Conservation (phyloP, 1,140 invertebrate genomes). For the Homarus americanus region DNA sequence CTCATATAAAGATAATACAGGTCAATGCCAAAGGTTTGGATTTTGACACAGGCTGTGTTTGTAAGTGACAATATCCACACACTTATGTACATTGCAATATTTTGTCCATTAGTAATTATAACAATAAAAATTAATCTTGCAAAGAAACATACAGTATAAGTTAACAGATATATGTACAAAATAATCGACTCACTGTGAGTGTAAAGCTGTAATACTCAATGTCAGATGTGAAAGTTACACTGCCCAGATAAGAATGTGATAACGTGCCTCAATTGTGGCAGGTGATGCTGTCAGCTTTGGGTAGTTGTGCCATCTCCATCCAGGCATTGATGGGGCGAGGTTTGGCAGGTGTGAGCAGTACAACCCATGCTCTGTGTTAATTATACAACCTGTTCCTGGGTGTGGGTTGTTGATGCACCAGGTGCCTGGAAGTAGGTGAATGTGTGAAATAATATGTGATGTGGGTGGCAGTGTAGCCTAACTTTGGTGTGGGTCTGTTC, state of each 20-base stretch:
- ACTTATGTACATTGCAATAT: background rate
- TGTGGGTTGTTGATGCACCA: slow-evolving; percentile 24
- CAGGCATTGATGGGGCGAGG: background rate
- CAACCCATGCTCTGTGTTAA: background rate
- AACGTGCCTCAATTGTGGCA: background rate
- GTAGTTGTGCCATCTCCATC: slow-evolving; percentile 6
- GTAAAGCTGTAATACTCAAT: background rate
- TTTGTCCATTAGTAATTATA: background rate
- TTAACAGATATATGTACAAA: background rate
- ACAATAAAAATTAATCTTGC: background rate
- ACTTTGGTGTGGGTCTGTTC: slow-evolving; percentile 25
- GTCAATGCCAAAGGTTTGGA: background rate
- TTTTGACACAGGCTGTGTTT: background rate
- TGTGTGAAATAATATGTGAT: slow-evolving; percentile 19
- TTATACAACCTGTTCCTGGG: slow-evolving; percentile 12
- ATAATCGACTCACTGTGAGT: background rate
- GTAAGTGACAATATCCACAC: background rate
- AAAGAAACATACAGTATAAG: background rate
- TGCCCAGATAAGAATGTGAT: slow-evolving; percentile 5
- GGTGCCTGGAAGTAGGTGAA: slow-evolving; percentile 13
- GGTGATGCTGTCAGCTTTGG: background rate
- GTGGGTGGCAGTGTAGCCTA: slow-evolving; percentile 16
- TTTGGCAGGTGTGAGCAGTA: background rate
- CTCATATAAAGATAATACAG: background rate
- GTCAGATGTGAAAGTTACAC: background rate